A percentile compares a stretch with the other conserved stretches of the same genome.
These are phyloP conservation scores for Catharus ustulatus DNA, from an alignment of 2,797 vertebrate genomes.

Conservation along the genomic window DNA sequence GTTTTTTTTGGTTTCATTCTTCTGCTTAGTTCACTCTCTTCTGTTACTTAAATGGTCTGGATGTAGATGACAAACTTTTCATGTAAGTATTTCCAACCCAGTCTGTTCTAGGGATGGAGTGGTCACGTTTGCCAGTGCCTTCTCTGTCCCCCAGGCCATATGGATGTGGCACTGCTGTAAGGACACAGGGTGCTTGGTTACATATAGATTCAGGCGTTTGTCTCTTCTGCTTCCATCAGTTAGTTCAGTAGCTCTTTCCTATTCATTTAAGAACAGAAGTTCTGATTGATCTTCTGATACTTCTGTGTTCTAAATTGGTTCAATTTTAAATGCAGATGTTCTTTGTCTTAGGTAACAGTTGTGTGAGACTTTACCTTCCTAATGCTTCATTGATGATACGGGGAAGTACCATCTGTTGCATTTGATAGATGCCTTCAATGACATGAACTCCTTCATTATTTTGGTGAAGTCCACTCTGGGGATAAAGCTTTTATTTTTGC, in stretches of 20 bases:
- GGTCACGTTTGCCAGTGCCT: background rate
- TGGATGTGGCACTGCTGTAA: background rate
- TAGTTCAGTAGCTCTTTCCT: background rate
- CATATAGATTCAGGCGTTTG: rapidly evolving
- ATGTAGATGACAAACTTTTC: background rate
- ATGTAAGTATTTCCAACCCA: background rate
- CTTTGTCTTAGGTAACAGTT: background rate
- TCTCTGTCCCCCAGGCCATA: background rate
- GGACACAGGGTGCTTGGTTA: background rate
- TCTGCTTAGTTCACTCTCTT: background rate
- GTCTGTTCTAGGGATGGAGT: background rate
- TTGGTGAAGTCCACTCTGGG: background rate
- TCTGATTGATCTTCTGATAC: background rate
- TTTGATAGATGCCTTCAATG: background rate
- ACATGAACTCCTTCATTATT: background rate
- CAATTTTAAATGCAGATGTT: background rate
- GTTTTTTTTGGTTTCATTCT: constrained; percentile 11
- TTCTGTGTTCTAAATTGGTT: background rate
- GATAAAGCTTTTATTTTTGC: background rate
- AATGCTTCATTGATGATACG: background rate
- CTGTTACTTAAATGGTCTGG: background rate
- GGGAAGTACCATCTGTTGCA: background rate
- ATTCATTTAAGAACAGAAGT: background rate
- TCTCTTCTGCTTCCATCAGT: background rate
- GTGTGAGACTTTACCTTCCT: background rate